Conservation (phyloP, 2,888 invertebrate genomes). For the Linnaemya tessellans region DNA sequence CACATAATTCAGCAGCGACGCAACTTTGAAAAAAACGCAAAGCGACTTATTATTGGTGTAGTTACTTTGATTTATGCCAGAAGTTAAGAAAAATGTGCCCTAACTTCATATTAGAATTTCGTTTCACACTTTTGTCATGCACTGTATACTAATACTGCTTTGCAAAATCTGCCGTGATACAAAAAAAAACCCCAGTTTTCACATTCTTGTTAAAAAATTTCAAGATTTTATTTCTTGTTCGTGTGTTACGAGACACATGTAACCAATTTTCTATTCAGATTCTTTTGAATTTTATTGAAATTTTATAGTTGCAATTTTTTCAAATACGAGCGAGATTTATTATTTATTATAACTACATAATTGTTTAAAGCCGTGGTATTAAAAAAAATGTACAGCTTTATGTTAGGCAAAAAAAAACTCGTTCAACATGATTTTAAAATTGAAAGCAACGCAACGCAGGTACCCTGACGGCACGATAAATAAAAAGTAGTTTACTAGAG, state of each 20-base stretch:
- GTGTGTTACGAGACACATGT: conserved; percentile 18
- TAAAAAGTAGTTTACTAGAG: conserved; percentile 46
- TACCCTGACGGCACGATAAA: conserved; percentile 12
- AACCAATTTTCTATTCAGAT: conserved; percentile 31
- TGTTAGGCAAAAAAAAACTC: conserved; percentile 16
- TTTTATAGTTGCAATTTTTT: conserved; percentile 8
- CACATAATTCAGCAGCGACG: no score
- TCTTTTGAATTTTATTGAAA: conserved; percentile 27
- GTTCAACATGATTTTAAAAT: conserved; percentile 61
- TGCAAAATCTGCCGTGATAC: not conserved
- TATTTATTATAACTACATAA: conserved; percentile 52
- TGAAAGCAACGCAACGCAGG: conserved; percentile 48
- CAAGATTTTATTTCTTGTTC: conserved; percentile 34
- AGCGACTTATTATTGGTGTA: no score
- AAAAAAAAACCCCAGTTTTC: conserved; percentile 2
- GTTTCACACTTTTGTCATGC: not conserved
- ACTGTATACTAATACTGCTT: conserved; percentile 12
- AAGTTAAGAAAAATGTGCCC: no score
- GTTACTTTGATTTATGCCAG: no score
- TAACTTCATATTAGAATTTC: not conserved
- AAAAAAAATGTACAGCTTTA: not conserved
- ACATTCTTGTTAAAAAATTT: conserved; percentile 54
- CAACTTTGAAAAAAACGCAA: no score
- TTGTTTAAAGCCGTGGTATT: conserved; percentile 38
- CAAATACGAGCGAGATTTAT: conserved; percentile 34